Conservation (phyloP, 2,797 vertebrate genomes). For the Anniella stebbinsi region DNA sequence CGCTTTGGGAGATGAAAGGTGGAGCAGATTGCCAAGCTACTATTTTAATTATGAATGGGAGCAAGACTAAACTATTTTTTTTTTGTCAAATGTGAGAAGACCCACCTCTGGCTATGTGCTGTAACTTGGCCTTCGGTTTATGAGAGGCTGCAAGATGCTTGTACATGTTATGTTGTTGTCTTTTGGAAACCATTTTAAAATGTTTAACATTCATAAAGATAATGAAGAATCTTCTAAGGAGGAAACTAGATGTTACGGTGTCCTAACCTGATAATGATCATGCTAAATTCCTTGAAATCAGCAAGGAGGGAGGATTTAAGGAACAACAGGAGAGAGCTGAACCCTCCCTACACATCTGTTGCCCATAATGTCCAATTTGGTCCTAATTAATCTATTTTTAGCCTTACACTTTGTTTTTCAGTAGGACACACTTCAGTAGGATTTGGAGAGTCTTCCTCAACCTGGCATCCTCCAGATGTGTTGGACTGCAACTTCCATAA, state of each 20-base stretch:
- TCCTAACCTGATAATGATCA: neutral
- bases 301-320: no score
- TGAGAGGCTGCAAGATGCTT: slow-evolving; percentile 3
- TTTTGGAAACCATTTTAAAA: neutral
- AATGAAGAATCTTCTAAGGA: neutral
- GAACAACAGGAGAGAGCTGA: neutral
- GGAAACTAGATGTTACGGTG: neutral
- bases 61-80: slow-evolving; percentile 41
- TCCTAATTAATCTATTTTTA: neutral
- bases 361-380: neutral
- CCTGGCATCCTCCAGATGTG: neutral
- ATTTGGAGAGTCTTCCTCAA: neutral
- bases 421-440: neutral
- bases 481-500: neutral
- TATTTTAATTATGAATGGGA: slow-evolving; percentile 52
- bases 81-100: slow-evolving; percentile 42
- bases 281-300: neutral
- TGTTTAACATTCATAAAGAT: neutral
- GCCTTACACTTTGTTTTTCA: neutral
- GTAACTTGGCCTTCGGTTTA: neutral
- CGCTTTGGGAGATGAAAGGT: slow-evolving; percentile 57
- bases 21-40: slow-evolving; percentile 59
- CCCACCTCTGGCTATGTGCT: neutral
- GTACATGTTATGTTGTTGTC: neutral
- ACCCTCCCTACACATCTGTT: neutral